Conservation (phyloP, 2,797 vertebrate genomes). For the Hoplostethus atlanticus region DNA sequence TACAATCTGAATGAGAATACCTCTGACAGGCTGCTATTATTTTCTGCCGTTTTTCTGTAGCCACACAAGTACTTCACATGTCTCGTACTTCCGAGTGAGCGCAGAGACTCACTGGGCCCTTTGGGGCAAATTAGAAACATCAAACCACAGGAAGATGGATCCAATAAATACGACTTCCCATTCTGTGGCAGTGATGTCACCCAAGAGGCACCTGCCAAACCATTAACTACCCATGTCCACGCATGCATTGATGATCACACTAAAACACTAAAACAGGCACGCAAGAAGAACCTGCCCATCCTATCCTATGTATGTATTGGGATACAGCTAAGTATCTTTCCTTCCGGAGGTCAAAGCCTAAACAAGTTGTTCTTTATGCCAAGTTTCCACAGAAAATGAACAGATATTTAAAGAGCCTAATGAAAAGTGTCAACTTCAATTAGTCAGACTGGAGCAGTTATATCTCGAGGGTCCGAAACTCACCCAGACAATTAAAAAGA, state of each 20-base stretch:
- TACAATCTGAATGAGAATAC: slow-evolving; percentile 39
- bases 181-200: slow-evolving; percentile 59
- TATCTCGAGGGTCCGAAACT: slow-evolving; percentile 17
- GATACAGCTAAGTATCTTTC: slow-evolving; percentile 14
- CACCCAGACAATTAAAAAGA: slow-evolving; percentile 14
- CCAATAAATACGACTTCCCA: slow-evolving; percentile 53
- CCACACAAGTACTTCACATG: slow-evolving; percentile 58
- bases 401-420: slow-evolving; percentile 18
- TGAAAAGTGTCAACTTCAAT: slow-evolving; percentile 31
- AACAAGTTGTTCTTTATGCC: slow-evolving; percentile 1
- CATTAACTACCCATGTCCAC: slow-evolving; percentile 15
- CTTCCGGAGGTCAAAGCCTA: slow-evolving; percentile 5
- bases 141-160: slow-evolving; percentile 60
- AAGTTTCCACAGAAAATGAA: slow-evolving; percentile 24
- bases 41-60: slow-evolving; percentile 32
- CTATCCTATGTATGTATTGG: neutral
- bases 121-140: slow-evolving; percentile 65
- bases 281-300: slow-evolving; percentile 15
- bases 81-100: slow-evolving; percentile 69
- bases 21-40: slow-evolving; percentile 41
- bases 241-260: neutral
- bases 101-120: slow-evolving; percentile 62
- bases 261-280: neutral
- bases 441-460: slow-evolving; percentile 8
- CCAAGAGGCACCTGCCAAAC: slow-evolving; percentile 51